A percentile compares a stretch with the other conserved stretches of the same genome.
Evolutionary conservation across 92 coral and sea anemone species (phyloP).

Genomic region (Nematostella vectensis): DNA sequence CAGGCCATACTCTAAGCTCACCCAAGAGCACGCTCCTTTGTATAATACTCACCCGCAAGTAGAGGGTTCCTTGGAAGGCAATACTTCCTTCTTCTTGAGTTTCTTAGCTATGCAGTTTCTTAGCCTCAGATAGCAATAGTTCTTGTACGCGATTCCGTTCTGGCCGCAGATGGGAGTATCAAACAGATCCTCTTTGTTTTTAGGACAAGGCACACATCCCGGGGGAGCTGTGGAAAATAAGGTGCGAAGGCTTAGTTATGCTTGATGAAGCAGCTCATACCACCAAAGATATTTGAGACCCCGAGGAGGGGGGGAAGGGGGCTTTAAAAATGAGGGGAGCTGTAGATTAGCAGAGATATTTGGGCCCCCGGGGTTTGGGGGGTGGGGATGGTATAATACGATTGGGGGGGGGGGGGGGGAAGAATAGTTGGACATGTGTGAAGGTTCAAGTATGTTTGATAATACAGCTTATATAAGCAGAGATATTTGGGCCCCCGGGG

Average conservation of each 20-base stretch:
- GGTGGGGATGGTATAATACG: no score
- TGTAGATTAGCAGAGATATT: no score
- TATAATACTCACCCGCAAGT: constrained; percentile 87
- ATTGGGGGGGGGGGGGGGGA: no score
- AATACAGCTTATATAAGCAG: no score
- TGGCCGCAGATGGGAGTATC: constrained; percentile 94
- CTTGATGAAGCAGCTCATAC: neutral
- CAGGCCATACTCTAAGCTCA: no score
- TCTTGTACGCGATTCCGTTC: constrained; percentile 94
- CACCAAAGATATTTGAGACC: neutral
- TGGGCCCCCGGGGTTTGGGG: no score
- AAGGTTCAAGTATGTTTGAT: no score
- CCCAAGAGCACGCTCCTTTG: no score
- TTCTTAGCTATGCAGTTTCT: constrained; percentile 94
- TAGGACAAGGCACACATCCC: constrained; percentile 87
- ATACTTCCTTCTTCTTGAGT: constrained; percentile 54
- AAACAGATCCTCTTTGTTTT: constrained; percentile 75
- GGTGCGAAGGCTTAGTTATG: no score
- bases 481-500: no score
- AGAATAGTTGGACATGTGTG: no score
- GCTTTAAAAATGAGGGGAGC: neutral
- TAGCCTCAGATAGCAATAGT: constrained; percentile 74
- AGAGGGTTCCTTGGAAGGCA: constrained; percentile 69
- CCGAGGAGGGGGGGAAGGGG: neutral
- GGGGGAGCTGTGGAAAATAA: constrained; percentile 86